These are phyloP conservation scores for Thymelicus acteon DNA, from an alignment of 2,888 invertebrate species.

Conservation along the genomic window DNA sequence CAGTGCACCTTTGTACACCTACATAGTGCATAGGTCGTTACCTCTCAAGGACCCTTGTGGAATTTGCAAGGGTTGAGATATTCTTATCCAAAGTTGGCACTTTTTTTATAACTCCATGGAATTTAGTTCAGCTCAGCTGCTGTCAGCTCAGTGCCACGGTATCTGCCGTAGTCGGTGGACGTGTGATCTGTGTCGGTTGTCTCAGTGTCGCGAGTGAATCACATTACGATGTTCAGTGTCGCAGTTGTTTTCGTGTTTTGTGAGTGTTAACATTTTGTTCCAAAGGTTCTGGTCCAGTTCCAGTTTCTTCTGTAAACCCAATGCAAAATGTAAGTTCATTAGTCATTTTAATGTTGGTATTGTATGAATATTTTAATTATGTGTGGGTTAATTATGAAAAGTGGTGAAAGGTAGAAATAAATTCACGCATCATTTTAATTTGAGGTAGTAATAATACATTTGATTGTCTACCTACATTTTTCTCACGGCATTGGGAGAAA, in stretches of 20 bases:
- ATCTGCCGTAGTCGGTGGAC: conserved; percentile 61
- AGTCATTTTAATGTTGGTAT: conserved; percentile 48
- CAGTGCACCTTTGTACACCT: neutral
- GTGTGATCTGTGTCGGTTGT: conserved; percentile 52
- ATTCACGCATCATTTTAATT: too few relatives aligned
- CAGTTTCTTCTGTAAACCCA: conserved; percentile 36
- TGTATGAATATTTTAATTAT: neutral
- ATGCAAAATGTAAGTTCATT: conserved; percentile 56
- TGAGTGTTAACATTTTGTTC: conserved; percentile 55
- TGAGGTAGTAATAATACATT: too few relatives aligned
- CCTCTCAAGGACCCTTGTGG: neutral
- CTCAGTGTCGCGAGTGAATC: conserved; percentile 59
- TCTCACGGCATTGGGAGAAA: too few relatives aligned
- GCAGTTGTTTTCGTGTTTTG: conserved; percentile 58
- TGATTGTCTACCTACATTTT: too few relatives aligned
- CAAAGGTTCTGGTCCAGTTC: conserved; percentile 50
- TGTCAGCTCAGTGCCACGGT: conserved; percentile 68
- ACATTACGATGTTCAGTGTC: conserved; percentile 70
- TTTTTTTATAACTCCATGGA: conserved; percentile 39
- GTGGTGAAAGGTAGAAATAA: too few relatives aligned
- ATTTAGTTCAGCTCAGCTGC: conserved; percentile 39
- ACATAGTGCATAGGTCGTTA: neutral
- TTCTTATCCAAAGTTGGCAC: conserved; percentile 43
- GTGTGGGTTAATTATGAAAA: neutral
- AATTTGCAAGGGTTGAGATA: conserved; percentile 45